Evolutionary conservation across 1,140 invertebrate species (phyloP), one percentile per base, ranked within the genome.

Genomic region (Campoletis sonorensis): DNA sequence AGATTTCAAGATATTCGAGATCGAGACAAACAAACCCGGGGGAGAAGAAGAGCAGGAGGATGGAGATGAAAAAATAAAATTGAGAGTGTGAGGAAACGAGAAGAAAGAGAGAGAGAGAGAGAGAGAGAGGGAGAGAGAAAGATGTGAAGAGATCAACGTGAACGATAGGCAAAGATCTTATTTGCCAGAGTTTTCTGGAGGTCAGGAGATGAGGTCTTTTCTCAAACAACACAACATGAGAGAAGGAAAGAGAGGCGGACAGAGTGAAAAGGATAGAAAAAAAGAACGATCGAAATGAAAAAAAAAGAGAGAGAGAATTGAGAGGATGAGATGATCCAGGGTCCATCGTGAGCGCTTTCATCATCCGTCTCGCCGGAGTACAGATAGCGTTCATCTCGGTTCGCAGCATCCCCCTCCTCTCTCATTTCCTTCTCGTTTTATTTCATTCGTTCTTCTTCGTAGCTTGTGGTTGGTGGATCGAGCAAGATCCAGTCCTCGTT

Each of bases 321-420:
- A 5, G 51, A 54, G 51, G 51, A 54, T 54, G 51, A 88, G 87
- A 89, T 87, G 82, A 83, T 64, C 79, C 68, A 64, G 81, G 86
- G 88, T 87, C 88, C 88, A 87, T 80, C 79, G 79, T 72, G 75
- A 79, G 84, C 81, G 86, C 82, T 86, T 88, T 87, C 86, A 84
- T 85, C 83, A 68, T 82, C 79, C 77, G 81, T 81, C 85, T 81
- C 51, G 54, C 51, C 80, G 75, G 81, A 72, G 77, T 68, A 54
- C 51, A 61, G 30, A 78, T 61, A 58, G 27, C 49, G 49, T 58
- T 45, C 49, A 16, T 75, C 78, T 77, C 79, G 80, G n/a, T 79
- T 78, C 30, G 67, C 18, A 58, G 51, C 30, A 64, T 78, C 27
- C 27, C 37, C 45, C n/a, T 82, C 79, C 79, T 77, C 79, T 76